phyloP scores from a whole-genome alignment of 2,797 vertebrate genomes.

The Capromys pilorides region DNA sequence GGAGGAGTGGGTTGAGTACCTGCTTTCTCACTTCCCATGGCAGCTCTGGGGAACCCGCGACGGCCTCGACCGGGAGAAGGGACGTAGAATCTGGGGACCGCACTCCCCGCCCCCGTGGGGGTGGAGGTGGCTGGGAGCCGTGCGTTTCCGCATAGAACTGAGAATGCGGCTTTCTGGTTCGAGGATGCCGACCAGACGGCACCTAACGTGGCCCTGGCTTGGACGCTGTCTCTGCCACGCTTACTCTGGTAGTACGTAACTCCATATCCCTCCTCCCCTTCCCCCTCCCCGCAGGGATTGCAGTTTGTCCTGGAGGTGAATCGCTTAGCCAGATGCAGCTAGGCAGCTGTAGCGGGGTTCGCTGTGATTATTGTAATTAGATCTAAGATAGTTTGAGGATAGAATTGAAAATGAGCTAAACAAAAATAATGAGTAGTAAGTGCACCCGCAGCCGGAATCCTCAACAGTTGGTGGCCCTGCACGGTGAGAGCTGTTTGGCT shows the following conservation, averaged over 20 bases:
- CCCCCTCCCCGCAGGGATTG: not conserved
- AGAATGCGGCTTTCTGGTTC: not conserved
- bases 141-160: not conserved
- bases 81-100: not conserved
- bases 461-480: not conserved
- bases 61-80: not conserved
- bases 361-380: not conserved
- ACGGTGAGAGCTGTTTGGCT: not conserved
- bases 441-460: rapidly evolving
- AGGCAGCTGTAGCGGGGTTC: too few species aligned
- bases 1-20: not conserved
- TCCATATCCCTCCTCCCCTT: not conserved
- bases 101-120: not conserved
- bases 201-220: not conserved
- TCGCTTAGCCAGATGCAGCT: not conserved
- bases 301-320: not conserved
- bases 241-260: not conserved
- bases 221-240: not conserved
- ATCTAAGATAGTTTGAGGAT: not conserved
- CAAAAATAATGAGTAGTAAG: not conserved
- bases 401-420: not conserved
- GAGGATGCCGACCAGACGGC: not conserved
- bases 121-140: not conserved
- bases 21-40: not conserved
- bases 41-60: not conserved